Evolutionary conservation across 2,797 vertebrate genomes (phyloP).

Genomic region (Xerus rutilus): DNA sequence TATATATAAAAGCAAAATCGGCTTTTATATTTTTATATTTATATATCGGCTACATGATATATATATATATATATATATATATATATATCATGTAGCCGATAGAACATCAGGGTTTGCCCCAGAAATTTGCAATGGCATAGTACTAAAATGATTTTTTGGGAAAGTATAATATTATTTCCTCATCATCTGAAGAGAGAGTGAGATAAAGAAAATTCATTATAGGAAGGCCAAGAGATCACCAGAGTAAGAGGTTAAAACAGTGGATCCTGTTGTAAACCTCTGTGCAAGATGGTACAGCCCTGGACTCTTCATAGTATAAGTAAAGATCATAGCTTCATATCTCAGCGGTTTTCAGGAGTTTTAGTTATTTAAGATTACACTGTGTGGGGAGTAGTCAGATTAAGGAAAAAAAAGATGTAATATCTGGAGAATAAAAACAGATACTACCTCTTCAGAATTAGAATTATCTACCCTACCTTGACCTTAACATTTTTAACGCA

Average conservation of each 20-base stretch:
- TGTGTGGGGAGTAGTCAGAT: not conserved
- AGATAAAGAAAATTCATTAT: not conserved
- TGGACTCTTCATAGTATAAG: not conserved
- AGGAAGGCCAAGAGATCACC: not conserved
- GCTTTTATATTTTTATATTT: too few relatives aligned
- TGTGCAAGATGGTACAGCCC: not conserved
- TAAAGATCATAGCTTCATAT: not conserved
- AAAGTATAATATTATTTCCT: conserved; percentile 24
- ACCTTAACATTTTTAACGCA: not conserved
- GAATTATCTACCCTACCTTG: not conserved
- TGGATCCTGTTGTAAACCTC: not conserved
- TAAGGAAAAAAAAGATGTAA: not conserved
- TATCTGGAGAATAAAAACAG: not conserved
- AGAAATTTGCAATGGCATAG: conserved; percentile 27
- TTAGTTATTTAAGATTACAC: not conserved
- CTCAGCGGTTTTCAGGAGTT: not conserved
- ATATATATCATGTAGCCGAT: not conserved
- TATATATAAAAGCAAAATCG: too few relatives aligned
- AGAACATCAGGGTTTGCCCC: not conserved
- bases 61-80: not conserved
- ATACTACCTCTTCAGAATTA: not conserved
- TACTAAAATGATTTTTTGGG: conserved; percentile 13
- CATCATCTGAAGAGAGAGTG: not conserved
- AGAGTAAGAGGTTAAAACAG: conserved; percentile 31
- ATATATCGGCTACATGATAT: too few relatives aligned